Evolutionary conservation across 92 coral and sea anemone genomes (phyloP), one percentile per base, ranked within the genome.

Genomic region (Isaurus tuberculatus): DNA sequence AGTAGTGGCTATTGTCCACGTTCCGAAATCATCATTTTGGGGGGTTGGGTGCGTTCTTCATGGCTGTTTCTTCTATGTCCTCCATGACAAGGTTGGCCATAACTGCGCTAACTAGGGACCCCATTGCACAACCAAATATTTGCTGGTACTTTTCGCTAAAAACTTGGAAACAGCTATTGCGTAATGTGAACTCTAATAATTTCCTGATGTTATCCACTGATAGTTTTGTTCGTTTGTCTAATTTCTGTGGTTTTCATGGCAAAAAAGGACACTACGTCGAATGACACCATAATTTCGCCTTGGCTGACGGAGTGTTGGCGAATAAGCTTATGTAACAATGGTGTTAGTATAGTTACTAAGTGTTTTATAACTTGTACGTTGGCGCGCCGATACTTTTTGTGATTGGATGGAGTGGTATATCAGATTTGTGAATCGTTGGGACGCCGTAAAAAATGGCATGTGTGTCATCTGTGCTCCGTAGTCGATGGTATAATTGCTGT

Each of bases 241-340:
- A 19, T 43, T 65, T 75, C 17, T 4, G 73, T 61, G 11, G 86
- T 84, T 27, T 64, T 42, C 67, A 61, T 23, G 14, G 67, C 67
- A 30, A 88, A 88, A 19, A 84, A 33, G 16, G 91, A 69, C n/a
- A 88, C 75, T 1, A 84, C 91, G 29, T 84, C 88, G 69, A 84
- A 89, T 0, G 86, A 78, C 8, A 89, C 92, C 83, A 84, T 85
- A 4, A 80, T 55, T 85, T 89, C 89, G 25, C 73, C 89, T 32
- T 30, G 49, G 26, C 44, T 34, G 58, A 89, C 80, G 1, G 63
- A 31, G 5, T 36, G 42, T 36, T 36, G 42, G 42, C n/a, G 42
- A 8, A 3, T 36, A 3, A 1, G 67, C 14, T 83, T 77, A 8
- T 26, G 64, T 16, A 70, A 34, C 15, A 86, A 65, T 0, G 84